Evolutionary conservation across 1,140 invertebrate genomes (phyloP), one percentile per base, ranked within the genome.

Genomic region (Drosophila willistoni): DNA sequence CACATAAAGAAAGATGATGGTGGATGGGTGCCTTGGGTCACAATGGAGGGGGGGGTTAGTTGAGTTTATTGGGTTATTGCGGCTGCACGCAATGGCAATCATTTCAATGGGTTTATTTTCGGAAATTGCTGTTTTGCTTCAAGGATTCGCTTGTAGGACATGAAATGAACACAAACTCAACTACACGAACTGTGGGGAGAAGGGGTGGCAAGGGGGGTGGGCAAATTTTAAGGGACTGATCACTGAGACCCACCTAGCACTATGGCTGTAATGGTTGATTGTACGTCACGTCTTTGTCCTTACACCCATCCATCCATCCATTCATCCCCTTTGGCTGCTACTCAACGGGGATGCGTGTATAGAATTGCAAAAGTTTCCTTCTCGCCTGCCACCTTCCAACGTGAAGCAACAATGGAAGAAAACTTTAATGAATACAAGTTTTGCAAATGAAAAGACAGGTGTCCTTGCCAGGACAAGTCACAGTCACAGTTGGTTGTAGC

Each of bases 361-460:
- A 33, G 73, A 54, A 69, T 68, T 34, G 66, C 66, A 64, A 69
- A 69, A 60, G 59, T 77, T 59, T 33, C 13, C 56, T 12, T 29
- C 4, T 74, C 82, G 79, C 79, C 84, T 89, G 84, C 77, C 84
- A 87, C 44, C 17, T 22, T 51, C 44, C 44, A 22, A 51, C 17
- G 44, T 84, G 70, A 73, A 73, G 70, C 64, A 74, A 66, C 68
- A 79, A 81, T 77, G 57, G 84, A 59, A 59, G 68, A 73, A 89
- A 89, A 89, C 77, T 89, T 89, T 84, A 89, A 89, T 89, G 80
- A 89, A 85, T 84, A 84, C 84, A 89, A 89, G 81, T 89, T 89
- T 89, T 79, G 73, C 79, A 89, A 81, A 84, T 78, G 74, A 74
- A 80, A 68, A 79, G 82, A 73, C 70, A 73, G 67, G 56, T 73